Conservation (phyloP, 2,888 invertebrate genomes). For the Linnaemya tessellans region DNA sequence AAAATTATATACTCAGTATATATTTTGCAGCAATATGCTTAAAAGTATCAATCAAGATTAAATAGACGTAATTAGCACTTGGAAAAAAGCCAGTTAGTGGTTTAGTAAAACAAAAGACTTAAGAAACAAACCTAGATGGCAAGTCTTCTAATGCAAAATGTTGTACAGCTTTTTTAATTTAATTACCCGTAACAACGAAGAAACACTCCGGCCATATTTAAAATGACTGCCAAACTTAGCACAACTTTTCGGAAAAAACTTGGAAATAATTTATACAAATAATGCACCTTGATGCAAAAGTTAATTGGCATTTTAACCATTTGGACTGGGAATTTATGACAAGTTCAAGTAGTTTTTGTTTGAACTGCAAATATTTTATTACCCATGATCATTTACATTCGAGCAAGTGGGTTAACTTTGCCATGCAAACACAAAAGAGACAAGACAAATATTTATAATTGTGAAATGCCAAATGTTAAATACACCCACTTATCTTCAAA, state of each 20-base stretch:
- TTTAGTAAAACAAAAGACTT: slow-evolving; percentile 21
- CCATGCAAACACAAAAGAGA: slow-evolving; percentile 45
- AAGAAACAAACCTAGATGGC: background rate
- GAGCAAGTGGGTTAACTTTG: slow-evolving; percentile 51
- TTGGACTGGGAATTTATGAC: slow-evolving; percentile 32
- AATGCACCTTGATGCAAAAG: background rate
- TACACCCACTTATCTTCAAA: slow-evolving; percentile 50
- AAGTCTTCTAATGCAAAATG: background rate
- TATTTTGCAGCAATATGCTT: slow-evolving; percentile 37
- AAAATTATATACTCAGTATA: slow-evolving; percentile 13
- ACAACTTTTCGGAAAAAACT: background rate
- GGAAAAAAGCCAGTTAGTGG: background rate
- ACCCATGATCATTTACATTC: slow-evolving; percentile 1
- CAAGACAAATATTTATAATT: slow-evolving; percentile 54
- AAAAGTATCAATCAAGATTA: slow-evolving; percentile 47
- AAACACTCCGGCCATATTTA: background rate
- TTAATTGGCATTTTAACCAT: slow-evolving; percentile 1
- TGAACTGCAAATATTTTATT: slow-evolving; percentile 10
- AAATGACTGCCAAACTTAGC: background rate
- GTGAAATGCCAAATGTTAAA: slow-evolving; percentile 22
- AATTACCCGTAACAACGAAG: background rate
- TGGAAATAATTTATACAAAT: background rate
- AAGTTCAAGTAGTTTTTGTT: slow-evolving; percentile 24
- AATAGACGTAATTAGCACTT: slow-evolving; percentile 28
- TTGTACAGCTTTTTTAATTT: background rate